These are phyloP conservation scores for Eupristina koningsbergeri DNA, from an alignment of 1,140 invertebrate genomes.

Conservation along the genomic window DNA sequence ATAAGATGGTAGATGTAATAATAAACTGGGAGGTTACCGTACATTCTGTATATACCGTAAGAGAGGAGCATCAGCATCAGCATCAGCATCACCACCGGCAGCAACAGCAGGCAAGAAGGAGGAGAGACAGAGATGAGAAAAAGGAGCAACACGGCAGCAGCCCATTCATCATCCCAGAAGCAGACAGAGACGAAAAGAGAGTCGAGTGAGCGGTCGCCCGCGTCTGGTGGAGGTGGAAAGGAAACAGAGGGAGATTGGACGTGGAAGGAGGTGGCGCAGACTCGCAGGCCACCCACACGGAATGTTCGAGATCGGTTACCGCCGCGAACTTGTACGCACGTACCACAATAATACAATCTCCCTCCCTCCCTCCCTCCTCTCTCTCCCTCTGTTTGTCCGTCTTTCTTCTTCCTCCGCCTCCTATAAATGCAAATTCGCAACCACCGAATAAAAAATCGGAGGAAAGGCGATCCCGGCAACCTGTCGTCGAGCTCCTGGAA, in stretches of 20 bases:
- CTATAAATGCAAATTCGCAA: background rate
- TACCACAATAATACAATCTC: constrained; percentile 18
- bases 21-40: constrained; percentile 34
- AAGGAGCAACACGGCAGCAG: background rate
- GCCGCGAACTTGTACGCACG: constrained; percentile 40
- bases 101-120: background rate
- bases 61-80: constrained; percentile 1
- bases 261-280: constrained; percentile 43
- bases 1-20: constrained; percentile 42
- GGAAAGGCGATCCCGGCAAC: constrained; percentile 1
- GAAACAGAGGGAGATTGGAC: background rate
- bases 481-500: constrained; percentile 24
- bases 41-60: background rate
- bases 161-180: constrained; percentile 34
- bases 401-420: no score
- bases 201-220: constrained; percentile 6
- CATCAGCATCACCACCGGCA: background rate
- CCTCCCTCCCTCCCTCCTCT: background rate
- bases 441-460: background rate
- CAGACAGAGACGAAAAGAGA: constrained; percentile 28
- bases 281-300: constrained; percentile 65
- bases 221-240: constrained; percentile 5
- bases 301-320: constrained; percentile 60
- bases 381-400: background rate
- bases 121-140: background rate